A percentile compares a stretch with the other conserved stretches of the same genome.
Conservation (phyloP, 2,113 vertebrate species). For the Austrofundulus limnaeus region DNA sequence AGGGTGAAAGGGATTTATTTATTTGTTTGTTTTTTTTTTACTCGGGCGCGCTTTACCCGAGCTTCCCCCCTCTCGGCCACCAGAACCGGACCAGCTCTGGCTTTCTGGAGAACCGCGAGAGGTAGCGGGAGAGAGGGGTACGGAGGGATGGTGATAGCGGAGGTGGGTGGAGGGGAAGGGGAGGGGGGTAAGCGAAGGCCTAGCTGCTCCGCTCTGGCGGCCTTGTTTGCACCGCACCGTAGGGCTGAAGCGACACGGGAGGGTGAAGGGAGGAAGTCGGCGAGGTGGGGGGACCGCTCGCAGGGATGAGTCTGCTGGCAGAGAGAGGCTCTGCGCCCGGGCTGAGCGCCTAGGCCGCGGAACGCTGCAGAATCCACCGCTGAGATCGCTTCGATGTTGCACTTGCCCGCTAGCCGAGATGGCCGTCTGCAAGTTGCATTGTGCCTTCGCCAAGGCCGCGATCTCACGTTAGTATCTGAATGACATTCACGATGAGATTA, state of each 20-base stretch:
- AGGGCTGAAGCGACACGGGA: slow-evolving; percentile 71
- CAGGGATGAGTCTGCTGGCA: slow-evolving; percentile 52
- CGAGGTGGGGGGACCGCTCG: slow-evolving; percentile 64
- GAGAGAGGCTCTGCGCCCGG: too few species aligned
- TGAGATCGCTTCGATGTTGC: slow-evolving; percentile 51
- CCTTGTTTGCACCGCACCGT: slow-evolving; percentile 75
- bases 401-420: slow-evolving; percentile 68
- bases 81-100: slow-evolving; percentile 75
- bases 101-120: slow-evolving; percentile 77
- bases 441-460: slow-evolving; percentile 75
- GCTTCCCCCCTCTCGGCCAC: slow-evolving; percentile 61
- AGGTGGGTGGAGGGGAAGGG: slow-evolving; percentile 46
- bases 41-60: slow-evolving; percentile 44
- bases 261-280: slow-evolving; percentile 72
- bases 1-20: slow-evolving; percentile 4
- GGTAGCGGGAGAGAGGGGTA: slow-evolving; percentile 75
- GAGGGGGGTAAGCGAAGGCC: slow-evolving; percentile 70
- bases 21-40: slow-evolving; percentile 5
- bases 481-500: slow-evolving; percentile 49
- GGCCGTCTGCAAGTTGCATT: slow-evolving; percentile 76
- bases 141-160: slow-evolving; percentile 70
- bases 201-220: slow-evolving; percentile 73
- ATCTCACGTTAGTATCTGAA: slow-evolving; percentile 57
- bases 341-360: slow-evolving; percentile 26
- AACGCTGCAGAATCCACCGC: slow-evolving; percentile 50